Evolutionary conservation across 2,797 vertebrate species (phyloP).

Genomic region (Malurus splendens): DNA sequence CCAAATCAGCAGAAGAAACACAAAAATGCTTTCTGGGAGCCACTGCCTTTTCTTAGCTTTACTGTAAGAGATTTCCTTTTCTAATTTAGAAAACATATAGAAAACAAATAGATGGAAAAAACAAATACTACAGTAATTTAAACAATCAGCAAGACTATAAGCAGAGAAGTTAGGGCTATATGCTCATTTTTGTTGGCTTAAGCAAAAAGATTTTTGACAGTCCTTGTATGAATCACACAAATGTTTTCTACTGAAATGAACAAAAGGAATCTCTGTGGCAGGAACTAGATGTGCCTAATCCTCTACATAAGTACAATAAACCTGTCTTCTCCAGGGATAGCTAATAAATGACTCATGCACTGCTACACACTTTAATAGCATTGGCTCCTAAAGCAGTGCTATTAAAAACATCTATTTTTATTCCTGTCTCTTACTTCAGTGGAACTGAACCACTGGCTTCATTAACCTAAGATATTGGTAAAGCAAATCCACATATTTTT

Average conservation of each 20-base stretch:
- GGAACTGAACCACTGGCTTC: not conserved
- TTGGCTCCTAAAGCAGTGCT: not conserved
- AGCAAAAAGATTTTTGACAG: not conserved
- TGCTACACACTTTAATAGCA: not conserved
- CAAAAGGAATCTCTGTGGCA: not conserved
- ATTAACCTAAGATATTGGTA: not conserved
- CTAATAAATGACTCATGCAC: not conserved
- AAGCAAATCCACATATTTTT: not conserved
- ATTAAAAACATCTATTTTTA: not conserved
- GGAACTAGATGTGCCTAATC: not conserved
- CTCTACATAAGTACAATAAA: not conserved
- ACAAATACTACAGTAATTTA: not conserved
- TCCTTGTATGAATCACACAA: not conserved
- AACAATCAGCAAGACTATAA: not conserved
- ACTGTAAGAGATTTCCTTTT: not conserved
- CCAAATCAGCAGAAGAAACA: not conserved
- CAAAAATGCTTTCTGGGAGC: not conserved
- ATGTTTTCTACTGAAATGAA: not conserved
- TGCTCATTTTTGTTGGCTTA: not conserved
- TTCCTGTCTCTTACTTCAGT: not conserved
- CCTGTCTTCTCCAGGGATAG: not conserved
- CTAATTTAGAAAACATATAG: not conserved
- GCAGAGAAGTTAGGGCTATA: not conserved
- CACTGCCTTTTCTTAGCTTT: not conserved
- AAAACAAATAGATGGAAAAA: not conserved